These are phyloP conservation scores for Grus americana DNA, from an alignment of 2,113 vertebrate genomes.

Conservation along the genomic window DNA sequence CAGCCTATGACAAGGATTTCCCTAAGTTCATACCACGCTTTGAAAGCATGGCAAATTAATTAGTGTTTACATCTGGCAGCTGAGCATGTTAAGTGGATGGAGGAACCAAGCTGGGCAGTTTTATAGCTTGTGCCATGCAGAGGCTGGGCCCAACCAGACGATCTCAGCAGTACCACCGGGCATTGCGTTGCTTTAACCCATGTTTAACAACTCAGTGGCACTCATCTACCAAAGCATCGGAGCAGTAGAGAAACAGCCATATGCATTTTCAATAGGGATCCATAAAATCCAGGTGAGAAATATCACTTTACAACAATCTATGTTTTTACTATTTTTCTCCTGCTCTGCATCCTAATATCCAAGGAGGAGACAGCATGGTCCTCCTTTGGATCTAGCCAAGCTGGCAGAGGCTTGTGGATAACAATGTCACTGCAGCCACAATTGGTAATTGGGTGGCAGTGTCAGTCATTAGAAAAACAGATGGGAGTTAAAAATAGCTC, in stretches of 20 bases:
- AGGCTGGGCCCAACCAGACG: background rate
- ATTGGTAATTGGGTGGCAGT: background rate
- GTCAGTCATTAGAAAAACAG: background rate
- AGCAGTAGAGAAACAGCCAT: background rate
- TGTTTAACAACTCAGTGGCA: background rate
- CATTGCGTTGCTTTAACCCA: background rate
- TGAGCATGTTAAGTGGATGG: no score
- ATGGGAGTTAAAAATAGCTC: background rate
- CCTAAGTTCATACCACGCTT: fast-evolving
- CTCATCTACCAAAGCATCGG: background rate
- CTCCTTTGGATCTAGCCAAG: background rate
- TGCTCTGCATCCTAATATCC: background rate
- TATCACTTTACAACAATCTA: background rate
- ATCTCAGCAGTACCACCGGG: background rate
- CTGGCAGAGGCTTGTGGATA: background rate
- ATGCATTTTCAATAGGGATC: background rate
- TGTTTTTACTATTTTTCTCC: background rate
- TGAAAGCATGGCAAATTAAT: fast-evolving
- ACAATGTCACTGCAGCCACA: background rate
- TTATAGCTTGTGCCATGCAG: background rate
- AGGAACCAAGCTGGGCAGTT: background rate
- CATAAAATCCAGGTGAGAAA: background rate
- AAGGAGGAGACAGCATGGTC: background rate
- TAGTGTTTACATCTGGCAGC: background rate
- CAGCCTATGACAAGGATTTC: background rate